Evolutionary conservation across 2,113 vertebrate species (phyloP).

Genomic region (Circaetus cinerascens): DNA sequence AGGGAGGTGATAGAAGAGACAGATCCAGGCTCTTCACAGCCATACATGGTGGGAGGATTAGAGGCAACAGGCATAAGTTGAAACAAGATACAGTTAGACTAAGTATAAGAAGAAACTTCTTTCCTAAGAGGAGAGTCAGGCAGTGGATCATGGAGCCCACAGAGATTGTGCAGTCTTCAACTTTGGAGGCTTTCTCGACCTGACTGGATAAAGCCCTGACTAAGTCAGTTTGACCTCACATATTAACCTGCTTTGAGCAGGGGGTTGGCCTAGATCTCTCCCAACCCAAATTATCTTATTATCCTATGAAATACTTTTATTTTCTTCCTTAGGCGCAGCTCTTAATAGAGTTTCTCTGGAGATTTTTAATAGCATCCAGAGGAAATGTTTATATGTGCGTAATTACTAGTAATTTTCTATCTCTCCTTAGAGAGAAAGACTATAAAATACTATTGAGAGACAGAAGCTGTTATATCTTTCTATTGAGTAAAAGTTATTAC

Average conservation of each 20-base stretch:
- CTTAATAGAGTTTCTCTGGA: neutral
- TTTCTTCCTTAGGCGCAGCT: neutral
- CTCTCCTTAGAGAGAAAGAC: neutral
- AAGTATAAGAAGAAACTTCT: neutral
- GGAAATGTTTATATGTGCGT: slow-evolving; percentile 4
- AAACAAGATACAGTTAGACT: neutral
- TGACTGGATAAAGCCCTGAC: neutral
- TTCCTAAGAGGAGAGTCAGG: neutral
- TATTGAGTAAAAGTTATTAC: neutral
- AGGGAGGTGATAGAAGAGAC: accelerated
- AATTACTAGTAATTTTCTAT: slow-evolving; percentile 29
- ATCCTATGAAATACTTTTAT: neutral
- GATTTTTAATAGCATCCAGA: slow-evolving; percentile 4
- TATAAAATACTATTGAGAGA: neutral
- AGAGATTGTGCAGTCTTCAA: neutral
- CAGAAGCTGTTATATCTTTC: neutral
- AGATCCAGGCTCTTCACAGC: neutral
- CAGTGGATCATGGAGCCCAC: neutral
- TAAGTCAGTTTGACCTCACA: neutral
- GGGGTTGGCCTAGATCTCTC: neutral
- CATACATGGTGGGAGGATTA: neutral
- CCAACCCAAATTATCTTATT: neutral
- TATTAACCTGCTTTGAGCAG: neutral
- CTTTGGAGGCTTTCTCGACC: neutral
- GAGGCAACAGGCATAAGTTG: neutral